phyloP scores from a whole-genome alignment of 2,113 vertebrate species.

The Leiothrix lutea region DNA sequence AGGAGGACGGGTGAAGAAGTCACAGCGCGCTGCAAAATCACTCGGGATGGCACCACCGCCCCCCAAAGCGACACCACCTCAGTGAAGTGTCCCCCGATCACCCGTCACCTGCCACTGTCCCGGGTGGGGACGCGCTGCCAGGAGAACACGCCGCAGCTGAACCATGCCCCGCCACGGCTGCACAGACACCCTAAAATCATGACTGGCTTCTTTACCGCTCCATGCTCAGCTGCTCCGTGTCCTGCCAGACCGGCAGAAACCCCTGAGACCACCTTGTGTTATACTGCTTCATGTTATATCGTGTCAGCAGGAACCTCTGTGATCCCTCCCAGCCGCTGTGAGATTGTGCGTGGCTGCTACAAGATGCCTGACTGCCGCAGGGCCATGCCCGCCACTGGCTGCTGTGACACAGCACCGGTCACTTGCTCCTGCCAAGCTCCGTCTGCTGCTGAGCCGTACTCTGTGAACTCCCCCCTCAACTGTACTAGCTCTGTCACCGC shows the following conservation, averaged over 20 bases:
- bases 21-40: rapidly evolving
- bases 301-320: neutral
- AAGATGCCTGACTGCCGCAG: neutral
- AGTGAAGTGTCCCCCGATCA: neutral
- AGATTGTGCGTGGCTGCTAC: neutral
- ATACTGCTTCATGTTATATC: too few species aligned
- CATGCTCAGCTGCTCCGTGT: too few species aligned
- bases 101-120: neutral
- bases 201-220: too few species aligned
- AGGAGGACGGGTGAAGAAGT: neutral
- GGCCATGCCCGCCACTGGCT: neutral
- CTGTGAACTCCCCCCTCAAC: too few species aligned
- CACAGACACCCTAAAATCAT: too few species aligned
- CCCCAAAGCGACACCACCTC: neutral
- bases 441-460: too few species aligned
- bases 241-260: too few species aligned
- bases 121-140: too few species aligned
- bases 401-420: neutral
- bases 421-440: too few species aligned
- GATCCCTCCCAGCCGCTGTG: neutral
- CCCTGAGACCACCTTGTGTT: too few species aligned
- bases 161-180: too few species aligned
- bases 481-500: too few species aligned
- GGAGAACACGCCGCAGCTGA: neutral
- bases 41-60: neutral